These are phyloP conservation scores for Brachystomella parvula DNA, from an alignment of 1,140 invertebrate species.

Conservation along the genomic window DNA sequence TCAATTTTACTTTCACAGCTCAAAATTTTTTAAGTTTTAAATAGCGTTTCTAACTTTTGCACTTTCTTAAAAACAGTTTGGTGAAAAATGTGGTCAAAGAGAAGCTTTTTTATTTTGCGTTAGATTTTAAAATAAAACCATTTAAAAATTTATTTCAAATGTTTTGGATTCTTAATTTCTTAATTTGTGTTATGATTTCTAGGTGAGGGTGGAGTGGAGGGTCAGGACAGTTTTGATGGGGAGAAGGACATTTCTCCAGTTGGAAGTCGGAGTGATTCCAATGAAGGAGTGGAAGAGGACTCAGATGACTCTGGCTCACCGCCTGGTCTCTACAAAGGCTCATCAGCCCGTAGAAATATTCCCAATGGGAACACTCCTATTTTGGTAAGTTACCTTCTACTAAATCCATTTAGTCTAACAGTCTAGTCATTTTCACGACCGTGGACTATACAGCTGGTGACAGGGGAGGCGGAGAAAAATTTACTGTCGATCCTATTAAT, in stretches of 20 bases:
- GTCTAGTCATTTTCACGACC: no score
- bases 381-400: neutral
- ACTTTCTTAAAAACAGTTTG: no score
- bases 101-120: no score
- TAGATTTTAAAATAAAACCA: no score
- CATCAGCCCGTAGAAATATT: conserved; percentile 4
- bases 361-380: conserved; percentile 34
- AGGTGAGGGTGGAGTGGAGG: conserved; percentile 27
- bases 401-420: no score
- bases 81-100: no score
- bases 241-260: conserved; percentile 36
- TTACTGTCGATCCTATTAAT: no score
- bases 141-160: neutral
- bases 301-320: conserved; percentile 39
- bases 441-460: no score
- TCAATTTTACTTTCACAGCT: no score
- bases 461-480: no score
- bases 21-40: no score
- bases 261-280: conserved; percentile 34
- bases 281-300: conserved; percentile 38
- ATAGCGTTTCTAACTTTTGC: no score
- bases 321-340: conserved; percentile 28
- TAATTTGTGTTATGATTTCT: neutral
- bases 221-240: conserved; percentile 36
- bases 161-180: neutral